phyloP scores from a whole-genome alignment of 2,888 invertebrate genomes.

The Xylota sylvarum region DNA sequence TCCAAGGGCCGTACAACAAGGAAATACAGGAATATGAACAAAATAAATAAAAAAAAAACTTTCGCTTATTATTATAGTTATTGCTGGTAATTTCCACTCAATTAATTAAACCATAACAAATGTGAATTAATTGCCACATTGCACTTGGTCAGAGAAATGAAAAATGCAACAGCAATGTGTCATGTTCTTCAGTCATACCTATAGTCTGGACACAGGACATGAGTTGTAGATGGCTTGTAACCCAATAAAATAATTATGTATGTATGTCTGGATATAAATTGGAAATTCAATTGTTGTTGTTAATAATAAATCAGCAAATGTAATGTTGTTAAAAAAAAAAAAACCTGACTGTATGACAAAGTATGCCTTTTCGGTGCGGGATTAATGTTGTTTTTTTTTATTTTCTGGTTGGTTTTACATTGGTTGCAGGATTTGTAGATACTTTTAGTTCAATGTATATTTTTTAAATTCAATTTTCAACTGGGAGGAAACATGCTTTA shows the following conservation, averaged over 20 bases:
- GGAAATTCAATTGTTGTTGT: constrained; percentile 37
- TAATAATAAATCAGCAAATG: constrained; percentile 64
- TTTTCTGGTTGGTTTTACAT: constrained; percentile 29
- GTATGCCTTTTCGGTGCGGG: background rate
- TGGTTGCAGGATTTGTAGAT: constrained; percentile 33
- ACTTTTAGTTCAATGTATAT: constrained; percentile 21
- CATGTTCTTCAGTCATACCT: constrained; percentile 50
- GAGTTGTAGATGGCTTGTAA: constrained; percentile 49
- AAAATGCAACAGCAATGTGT: constrained; percentile 59
- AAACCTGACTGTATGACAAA: constrained; percentile 22
- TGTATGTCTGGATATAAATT: constrained; percentile 6
- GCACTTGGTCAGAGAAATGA: constrained; percentile 50
- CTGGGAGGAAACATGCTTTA: constrained; percentile 31
- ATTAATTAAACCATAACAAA: constrained; percentile 76
- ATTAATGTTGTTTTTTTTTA: constrained; percentile 29
- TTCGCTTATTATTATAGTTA: constrained; percentile 53
- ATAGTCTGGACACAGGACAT: constrained; percentile 26
- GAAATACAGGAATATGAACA: constrained; percentile 10
- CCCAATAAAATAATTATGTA: constrained; percentile 9
- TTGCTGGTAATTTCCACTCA: constrained; percentile 71
- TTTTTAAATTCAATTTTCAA: constrained; percentile 39
- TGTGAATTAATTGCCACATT: constrained; percentile 63
- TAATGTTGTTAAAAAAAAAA: constrained; percentile 29
- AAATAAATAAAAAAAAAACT: constrained; percentile 36
- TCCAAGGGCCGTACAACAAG: constrained; percentile 17